These are phyloP conservation scores for Schizotus pectinicornis DNA, from an alignment of 2,888 invertebrate species.

Conservation along the genomic window DNA sequence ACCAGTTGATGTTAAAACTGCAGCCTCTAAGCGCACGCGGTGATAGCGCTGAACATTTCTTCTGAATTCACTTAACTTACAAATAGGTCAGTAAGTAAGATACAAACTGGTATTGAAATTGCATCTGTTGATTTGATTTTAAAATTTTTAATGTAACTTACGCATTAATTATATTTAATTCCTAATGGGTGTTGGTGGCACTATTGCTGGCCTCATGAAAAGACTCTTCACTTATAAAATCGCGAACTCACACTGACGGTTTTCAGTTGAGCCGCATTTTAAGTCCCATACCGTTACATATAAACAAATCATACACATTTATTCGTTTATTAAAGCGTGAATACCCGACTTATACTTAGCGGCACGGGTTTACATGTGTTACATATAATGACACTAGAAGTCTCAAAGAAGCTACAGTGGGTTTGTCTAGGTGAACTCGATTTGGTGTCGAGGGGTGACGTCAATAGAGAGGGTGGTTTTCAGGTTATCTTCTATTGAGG, in stretches of 20 bases:
- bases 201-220: slow-evolving; percentile 5
- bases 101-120: too few relatives aligned
- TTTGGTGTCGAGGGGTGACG: not conserved
- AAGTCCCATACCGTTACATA: slow-evolving; percentile 49
- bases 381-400: slow-evolving; percentile 11
- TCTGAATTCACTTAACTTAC: too few relatives aligned
- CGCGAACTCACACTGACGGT: slow-evolving; percentile 41
- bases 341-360: slow-evolving; percentile 33
- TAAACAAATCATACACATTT: slow-evolving; percentile 55
- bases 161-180: slow-evolving; percentile 1
- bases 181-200: slow-evolving; percentile 9
- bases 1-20: too few relatives aligned
- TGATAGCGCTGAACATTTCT: too few relatives aligned
- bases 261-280: slow-evolving; percentile 43
- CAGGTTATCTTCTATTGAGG: too few relatives aligned
- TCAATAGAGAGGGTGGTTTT: too few relatives aligned
- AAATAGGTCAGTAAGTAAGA: too few relatives aligned
- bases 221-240: slow-evolving; percentile 33
- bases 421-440: not conserved
- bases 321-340: slow-evolving; percentile 54
- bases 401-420: not conserved
- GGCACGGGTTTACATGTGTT: slow-evolving; percentile 21
- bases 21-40: too few relatives aligned
- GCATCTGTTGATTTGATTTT: too few relatives aligned
- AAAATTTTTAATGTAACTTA: too few relatives aligned